Conservation (phyloP, 2,888 invertebrate genomes). For the Drosophila setosimentum region DNA sequence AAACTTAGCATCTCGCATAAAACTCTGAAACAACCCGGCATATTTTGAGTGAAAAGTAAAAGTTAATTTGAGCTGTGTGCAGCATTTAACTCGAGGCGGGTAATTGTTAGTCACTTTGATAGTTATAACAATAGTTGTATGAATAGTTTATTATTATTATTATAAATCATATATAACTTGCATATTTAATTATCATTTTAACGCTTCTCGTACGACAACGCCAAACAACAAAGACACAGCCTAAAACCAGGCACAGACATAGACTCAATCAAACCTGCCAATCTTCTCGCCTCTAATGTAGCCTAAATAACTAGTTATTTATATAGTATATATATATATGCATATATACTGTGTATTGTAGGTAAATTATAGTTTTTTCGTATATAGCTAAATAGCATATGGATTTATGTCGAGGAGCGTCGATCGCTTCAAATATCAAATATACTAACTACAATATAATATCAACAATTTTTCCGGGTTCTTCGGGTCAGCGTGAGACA, state of each 20-base stretch:
- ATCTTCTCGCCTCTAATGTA: slow-evolving; percentile 62
- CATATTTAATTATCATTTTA: slow-evolving; percentile 63
- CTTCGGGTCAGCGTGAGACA: slow-evolving; percentile 25
- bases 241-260: slow-evolving; percentile 70
- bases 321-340: slow-evolving; percentile 30
- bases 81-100: background rate
- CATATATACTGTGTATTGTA: slow-evolving; percentile 22
- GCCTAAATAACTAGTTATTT: slow-evolving; percentile 58
- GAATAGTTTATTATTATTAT: slow-evolving; percentile 37
- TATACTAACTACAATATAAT: slow-evolving; percentile 67
- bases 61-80: background rate
- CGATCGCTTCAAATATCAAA: slow-evolving; percentile 54
- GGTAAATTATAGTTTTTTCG: slow-evolving; percentile 31
- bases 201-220: slow-evolving; percentile 68
- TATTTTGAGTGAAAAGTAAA: background rate
- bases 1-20: background rate
- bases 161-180: slow-evolving; percentile 40
- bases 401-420: slow-evolving; percentile 42
- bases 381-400: slow-evolving; percentile 48
- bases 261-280: slow-evolving; percentile 54
- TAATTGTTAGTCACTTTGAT: background rate
- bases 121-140: slow-evolving; percentile 29
- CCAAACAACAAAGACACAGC: slow-evolving; percentile 80
- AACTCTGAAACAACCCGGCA: background rate
- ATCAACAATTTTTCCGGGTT: slow-evolving; percentile 69